Percentiles rank a stretch among this genome's conserved stretches.
These are phyloP conservation scores for Limnephilus auricula DNA, from an alignment of 2,888 invertebrate genomes.

Conservation along the genomic window DNA sequence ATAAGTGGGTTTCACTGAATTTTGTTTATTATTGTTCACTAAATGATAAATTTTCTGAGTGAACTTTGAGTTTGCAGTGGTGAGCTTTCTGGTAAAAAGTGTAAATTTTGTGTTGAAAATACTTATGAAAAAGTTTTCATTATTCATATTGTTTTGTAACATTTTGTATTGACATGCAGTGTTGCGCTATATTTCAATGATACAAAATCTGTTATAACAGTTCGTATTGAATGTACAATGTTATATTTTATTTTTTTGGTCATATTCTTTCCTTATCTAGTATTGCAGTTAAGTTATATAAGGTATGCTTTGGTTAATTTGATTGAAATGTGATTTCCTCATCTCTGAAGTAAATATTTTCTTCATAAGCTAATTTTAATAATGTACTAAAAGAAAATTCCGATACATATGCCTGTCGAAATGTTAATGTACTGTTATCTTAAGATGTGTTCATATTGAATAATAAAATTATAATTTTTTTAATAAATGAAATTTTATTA, in stretches of 20 bases:
- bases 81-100: not conserved
- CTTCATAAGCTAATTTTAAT: not conserved
- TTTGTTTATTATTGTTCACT: not conserved
- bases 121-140: not conserved
- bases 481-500: not conserved
- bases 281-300: not conserved
- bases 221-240: too few species aligned
- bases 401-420: not conserved
- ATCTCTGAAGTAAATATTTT: not conserved
- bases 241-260: not conserved
- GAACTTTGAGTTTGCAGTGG: too few species aligned
- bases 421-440: conserved; percentile 15
- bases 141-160: too few species aligned
- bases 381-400: not conserved
- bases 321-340: not conserved
- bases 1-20: not conserved
- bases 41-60: not conserved
- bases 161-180: too few species aligned
- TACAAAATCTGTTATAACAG: too few species aligned
- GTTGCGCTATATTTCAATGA: too few species aligned
- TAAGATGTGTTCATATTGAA: conserved; percentile 43
- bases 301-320: not conserved
- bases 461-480: conserved; percentile 37
- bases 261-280: not conserved
- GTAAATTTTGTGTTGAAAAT: not conserved